A percentile compares a stretch with the other conserved stretches of the same genome.
Evolutionary conservation across 2,797 vertebrate species (phyloP).

Genomic region (Gymnoscopelus braueri): DNA sequence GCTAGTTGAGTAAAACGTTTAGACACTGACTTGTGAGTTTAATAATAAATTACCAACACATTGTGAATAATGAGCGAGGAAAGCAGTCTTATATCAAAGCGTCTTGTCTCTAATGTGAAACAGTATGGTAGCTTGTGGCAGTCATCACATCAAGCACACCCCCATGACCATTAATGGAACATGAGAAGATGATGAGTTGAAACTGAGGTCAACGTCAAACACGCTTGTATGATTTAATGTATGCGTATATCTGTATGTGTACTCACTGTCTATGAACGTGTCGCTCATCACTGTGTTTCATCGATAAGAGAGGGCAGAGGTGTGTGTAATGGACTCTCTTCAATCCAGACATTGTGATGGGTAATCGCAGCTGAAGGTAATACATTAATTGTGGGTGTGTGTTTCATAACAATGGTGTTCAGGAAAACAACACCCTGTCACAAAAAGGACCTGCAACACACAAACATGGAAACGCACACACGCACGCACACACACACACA

Average conservation of each 20-base stretch:
- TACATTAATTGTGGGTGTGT: too few relatives aligned
- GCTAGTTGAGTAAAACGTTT: too few relatives aligned
- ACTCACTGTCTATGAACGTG: background rate
- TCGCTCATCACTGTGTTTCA: too few relatives aligned
- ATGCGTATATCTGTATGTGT: background rate
- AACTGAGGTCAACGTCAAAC: background rate
- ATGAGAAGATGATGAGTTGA: slow-evolving; percentile 14
- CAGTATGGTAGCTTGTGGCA: background rate
- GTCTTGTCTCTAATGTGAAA: background rate
- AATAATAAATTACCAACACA: too few relatives aligned
- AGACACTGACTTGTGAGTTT: too few relatives aligned
- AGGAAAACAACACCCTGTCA: too few relatives aligned
- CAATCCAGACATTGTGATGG: slow-evolving; percentile 32
- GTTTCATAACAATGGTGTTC: too few relatives aligned
- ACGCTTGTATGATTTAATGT: background rate
- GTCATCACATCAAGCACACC: background rate
- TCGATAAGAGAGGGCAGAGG: too few relatives aligned
- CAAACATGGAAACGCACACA: too few relatives aligned
- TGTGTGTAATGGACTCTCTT: background rate
- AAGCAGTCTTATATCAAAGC: background rate
- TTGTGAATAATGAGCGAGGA: background rate
- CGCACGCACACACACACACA: too few relatives aligned
- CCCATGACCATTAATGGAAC: background rate
- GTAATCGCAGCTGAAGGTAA: background rate
- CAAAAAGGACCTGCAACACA: too few relatives aligned